Conservation (phyloP, 2,113 vertebrate species). For the Oryzias curvinotus region DNA sequence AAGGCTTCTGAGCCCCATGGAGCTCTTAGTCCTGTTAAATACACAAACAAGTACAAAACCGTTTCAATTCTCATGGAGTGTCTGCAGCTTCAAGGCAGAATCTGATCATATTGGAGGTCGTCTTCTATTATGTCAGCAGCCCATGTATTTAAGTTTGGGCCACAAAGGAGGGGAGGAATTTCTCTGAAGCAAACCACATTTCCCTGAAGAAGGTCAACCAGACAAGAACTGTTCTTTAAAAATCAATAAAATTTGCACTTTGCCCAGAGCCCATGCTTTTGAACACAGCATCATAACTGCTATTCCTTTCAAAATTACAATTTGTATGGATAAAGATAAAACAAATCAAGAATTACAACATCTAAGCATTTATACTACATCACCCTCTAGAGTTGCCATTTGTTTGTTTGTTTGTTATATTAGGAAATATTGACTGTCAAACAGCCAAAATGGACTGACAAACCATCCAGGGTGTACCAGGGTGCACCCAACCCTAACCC, state of each 20-base stretch:
- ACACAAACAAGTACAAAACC: conserved; percentile 14
- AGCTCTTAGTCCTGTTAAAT: conserved; percentile 53
- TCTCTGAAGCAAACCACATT: neutral
- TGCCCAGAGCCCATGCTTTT: neutral
- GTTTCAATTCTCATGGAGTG: conserved; percentile 38
- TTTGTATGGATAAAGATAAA: neutral
- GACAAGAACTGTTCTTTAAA: neutral
- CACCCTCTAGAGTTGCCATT: neutral
- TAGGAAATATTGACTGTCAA: too few relatives aligned
- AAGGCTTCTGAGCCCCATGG: conserved; percentile 27
- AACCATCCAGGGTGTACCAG: too few relatives aligned
- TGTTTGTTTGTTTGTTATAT: neutral
- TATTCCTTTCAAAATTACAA: neutral
- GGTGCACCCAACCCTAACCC: too few relatives aligned
- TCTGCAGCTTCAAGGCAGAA: conserved; percentile 38
- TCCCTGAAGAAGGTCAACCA: neutral
- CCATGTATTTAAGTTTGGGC: neutral
- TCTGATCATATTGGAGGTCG: conserved; percentile 21
- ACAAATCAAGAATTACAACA: neutral
- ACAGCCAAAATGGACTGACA: too few relatives aligned
- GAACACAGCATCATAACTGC: too few relatives aligned
- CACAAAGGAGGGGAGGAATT: neutral
- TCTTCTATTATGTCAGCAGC: conserved; percentile 19
- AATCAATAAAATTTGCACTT: neutral
- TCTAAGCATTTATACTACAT: neutral